Base-by-base conservation (phyloP, 2,797 vertebrate genomes). In the Zalophus californianus region DNA sequence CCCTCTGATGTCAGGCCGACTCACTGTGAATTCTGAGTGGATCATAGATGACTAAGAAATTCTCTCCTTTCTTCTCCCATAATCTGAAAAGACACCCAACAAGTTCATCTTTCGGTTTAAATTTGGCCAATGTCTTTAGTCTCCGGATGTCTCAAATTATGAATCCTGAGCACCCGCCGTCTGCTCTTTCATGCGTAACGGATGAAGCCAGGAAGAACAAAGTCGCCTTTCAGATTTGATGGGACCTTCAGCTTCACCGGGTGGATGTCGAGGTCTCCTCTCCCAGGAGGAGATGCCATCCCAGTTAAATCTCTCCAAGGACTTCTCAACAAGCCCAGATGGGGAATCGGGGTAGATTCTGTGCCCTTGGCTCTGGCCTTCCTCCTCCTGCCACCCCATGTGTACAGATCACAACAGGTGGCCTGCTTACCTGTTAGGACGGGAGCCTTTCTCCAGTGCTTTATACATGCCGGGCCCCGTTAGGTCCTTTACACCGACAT, bases 51-150 rank as follows among this genome's bases (percentile, higher is more conserved):
- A 95, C 94, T 48, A 82, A 94, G 91, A 88, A 89, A 41, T 52
- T 11, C 80, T 13, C 48, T 91, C 91, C 89, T 94, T 96, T 97
- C 44, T 35, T 32, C 38, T 18, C 12, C 38, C 25, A 5, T 97
- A 89, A 97, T 94, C 82, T 86, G 82, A 88, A 92, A 92, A 97
- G 92, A 96, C 66, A 75, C 52, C 27, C 50, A 85, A 35, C 44
- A 98, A 98, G 97, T 95, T 97, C 91, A 58, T 97, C 97, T 96
- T 98, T 93, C 94, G n/a, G 94, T 98, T 97, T 97, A 97, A 98
- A 97, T 96, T 62, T 97, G 97, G 90, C 96, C 75, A 72, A 44
- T 35, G 89, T 86, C 97, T 98, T 92, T 96, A 41, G 97, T 86
- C 72, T 94, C 95, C 77, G 77, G 97, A 96, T 98, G 82, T 94